Conservation (phyloP, 2,888 invertebrate species). For the Thecocarcelia acutangulata region DNA sequence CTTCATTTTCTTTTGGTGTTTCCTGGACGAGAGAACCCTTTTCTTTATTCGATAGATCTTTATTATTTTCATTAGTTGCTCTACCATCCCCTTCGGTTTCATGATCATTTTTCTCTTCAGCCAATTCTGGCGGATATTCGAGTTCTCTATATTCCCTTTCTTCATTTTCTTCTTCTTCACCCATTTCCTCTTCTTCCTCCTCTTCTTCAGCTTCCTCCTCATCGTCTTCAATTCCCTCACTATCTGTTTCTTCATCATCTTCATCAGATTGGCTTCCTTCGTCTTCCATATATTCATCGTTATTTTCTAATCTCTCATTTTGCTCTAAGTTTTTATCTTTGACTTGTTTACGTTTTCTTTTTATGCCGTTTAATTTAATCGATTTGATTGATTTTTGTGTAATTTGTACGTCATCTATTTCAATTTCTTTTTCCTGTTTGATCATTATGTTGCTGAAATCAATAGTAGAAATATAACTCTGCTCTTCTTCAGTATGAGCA, state of each 20-base stretch:
- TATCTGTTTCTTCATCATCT: conserved; percentile 32
- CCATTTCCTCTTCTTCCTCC: conserved; percentile 58
- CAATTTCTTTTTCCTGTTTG: conserved; percentile 78
- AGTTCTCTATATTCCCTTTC: conserved; percentile 63
- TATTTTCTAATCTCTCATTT: not conserved
- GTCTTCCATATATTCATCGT: conserved; percentile 31
- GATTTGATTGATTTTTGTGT: conserved; percentile 37
- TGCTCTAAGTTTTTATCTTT: conserved; percentile 19
- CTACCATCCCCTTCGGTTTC: conserved; percentile 60
- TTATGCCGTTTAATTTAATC: conserved; percentile 56
- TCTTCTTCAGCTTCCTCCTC: conserved; percentile 68
- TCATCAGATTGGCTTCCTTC: conserved; percentile 29
- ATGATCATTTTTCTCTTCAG: conserved; percentile 11
- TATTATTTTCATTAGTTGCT: not conserved
- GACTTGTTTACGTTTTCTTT: conserved; percentile 45
- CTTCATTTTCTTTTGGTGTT: not conserved
- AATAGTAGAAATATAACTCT: conserved; percentile 74
- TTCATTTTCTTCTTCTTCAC: conserved; percentile 69
- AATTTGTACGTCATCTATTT: conserved; percentile 72
- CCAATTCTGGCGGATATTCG: conserved; percentile 55
- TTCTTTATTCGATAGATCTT: conserved; percentile 31
- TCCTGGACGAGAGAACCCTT: conserved; percentile 3
- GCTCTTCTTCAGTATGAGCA: conserved; percentile 69
- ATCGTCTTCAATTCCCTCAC: conserved; percentile 46
- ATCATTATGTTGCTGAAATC: conserved; percentile 76